Percentiles rank a stretch among this genome's conserved stretches.
These are phyloP conservation scores for Steinernema hermaphroditum DNA, from an alignment of 2,888 invertebrate species.

Conservation along the genomic window DNA sequence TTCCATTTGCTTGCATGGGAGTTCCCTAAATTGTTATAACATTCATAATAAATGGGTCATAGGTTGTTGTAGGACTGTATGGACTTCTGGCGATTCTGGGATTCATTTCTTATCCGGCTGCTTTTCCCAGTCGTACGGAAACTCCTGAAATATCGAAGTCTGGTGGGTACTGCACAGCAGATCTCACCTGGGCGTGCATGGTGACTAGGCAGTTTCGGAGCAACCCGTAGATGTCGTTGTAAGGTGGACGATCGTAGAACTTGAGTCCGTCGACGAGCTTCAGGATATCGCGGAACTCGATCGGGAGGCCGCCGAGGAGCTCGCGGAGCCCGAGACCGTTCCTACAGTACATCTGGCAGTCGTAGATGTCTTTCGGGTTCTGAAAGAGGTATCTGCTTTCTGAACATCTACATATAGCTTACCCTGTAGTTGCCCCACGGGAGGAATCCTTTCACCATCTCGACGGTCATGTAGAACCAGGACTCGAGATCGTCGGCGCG, in stretches of 20 bases:
- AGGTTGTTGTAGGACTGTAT: too few relatives aligned
- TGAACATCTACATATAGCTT: neutral
- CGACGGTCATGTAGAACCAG: conserved; percentile 51
- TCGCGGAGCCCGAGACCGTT: conserved; percentile 45
- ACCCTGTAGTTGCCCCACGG: conserved; percentile 48
- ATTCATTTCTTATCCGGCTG: neutral
- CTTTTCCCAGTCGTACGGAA: conserved; percentile 52
- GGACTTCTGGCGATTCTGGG: too few relatives aligned
- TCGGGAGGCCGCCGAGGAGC: conserved; percentile 46
- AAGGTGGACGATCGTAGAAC: conserved; percentile 47
- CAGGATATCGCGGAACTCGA: conserved; percentile 47
- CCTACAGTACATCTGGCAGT: conserved; percentile 43
- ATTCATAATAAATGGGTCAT: too few relatives aligned
- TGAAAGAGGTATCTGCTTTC: conserved; percentile 15
- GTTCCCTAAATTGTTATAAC: too few relatives aligned
- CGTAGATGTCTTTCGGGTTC: conserved; percentile 46
- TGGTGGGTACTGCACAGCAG: neutral
- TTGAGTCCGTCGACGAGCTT: conserved; percentile 45
- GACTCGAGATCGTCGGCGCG: conserved; percentile 50
- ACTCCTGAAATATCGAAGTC: conserved; percentile 35
- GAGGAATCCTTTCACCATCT: conserved; percentile 46
- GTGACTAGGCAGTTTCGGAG: conserved; percentile 42
- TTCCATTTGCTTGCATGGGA: too few relatives aligned
- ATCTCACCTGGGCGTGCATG: neutral
- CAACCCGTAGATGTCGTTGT: conserved; percentile 44